Evolutionary conservation across 2,888 invertebrate genomes (phyloP).

Genomic region (Argynnis bischoffii): DNA sequence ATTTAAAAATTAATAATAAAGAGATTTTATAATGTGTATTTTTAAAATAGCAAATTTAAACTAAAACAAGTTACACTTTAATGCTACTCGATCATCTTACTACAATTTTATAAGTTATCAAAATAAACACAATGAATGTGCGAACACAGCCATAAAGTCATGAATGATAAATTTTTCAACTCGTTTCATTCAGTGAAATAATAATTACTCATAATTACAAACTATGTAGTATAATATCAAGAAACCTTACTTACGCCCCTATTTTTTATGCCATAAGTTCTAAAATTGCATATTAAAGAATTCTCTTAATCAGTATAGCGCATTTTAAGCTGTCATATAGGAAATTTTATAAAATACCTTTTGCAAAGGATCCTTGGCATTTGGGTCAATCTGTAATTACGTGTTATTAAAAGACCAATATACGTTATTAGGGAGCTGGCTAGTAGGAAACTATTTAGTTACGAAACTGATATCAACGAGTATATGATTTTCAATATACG

Average conservation of each 20-base stretch:
- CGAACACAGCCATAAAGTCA: neutral
- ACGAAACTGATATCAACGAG: neutral
- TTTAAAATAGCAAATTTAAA: too few species aligned
- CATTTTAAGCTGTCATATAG: slow-evolving; percentile 15
- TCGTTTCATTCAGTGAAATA: slow-evolving; percentile 3
- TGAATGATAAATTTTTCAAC: slow-evolving; percentile 4
- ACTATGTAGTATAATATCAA: neutral
- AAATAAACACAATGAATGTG: neutral
- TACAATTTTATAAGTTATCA: neutral
- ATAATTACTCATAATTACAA: slow-evolving; percentile 9
- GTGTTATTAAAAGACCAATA: slow-evolving; percentile 29
- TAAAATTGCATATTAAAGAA: too few species aligned
- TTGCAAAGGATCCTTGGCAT: slow-evolving; percentile 25
- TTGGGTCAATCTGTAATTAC: slow-evolving; percentile 26
- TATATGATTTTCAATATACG: too few species aligned
- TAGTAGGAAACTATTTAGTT: slow-evolving; percentile 25
- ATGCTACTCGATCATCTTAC: too few species aligned
- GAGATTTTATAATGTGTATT: too few species aligned
- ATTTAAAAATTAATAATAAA: too few species aligned
- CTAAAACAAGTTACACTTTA: too few species aligned
- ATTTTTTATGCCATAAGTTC: too few species aligned
- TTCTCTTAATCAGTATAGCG: neutral
- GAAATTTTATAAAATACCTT: slow-evolving; percentile 8
- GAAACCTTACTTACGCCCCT: too few species aligned
- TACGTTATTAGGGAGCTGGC: slow-evolving; percentile 20